Evolutionary conservation across 1,140 invertebrate genomes (phyloP), one percentile per base, ranked within the genome.

Genomic region (Drosophila gunungcola): DNA sequence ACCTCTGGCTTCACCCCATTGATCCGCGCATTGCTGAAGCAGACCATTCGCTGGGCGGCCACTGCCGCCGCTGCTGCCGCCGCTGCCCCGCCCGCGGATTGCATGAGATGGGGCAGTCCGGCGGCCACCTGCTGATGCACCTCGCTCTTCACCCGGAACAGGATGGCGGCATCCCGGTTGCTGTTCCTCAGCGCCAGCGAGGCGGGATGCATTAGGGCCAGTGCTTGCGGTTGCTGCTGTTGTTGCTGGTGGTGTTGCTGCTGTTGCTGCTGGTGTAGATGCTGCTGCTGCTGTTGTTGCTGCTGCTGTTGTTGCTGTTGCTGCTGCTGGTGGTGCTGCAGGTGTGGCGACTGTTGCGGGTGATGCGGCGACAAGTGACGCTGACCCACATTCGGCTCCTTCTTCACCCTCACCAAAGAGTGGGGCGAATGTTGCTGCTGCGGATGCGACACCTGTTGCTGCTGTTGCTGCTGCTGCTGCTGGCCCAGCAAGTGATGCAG

Each of bases 1-100:
- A 96, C 93, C 91, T 96, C 96, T 34, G 95, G 95, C 73, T 96
- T 95, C n/a, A 96, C 95, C 42, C 95, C 95, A 85, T 96, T 96
- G 53, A 96, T 95, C 38, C 95, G 93, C 32, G 93, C 93, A 77
- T 94, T 94, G 43, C 94, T 93, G 48, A 95, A 93, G 94, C 95
- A 95, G n/a, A 95, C 82, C 86, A 94, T 94, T 21, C 92, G 93
- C 72, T 94, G 93, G 29, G 84, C 92, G 1, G 85, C 86, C 21
- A 89, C 86, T 0, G 88, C 88, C 2, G 90, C 90, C 0, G 89
- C 90, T 0, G 86, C 83, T 16, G 90, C 68, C 3, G 86, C 83
- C 10, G 90, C 68, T 4, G 68, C 90, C 25, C 85, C 82, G 1
- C 90, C 82, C 0, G 80, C 67, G 27, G 73, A 79, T 10, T 90